Base-by-base conservation (phyloP, 2,797 vertebrate species). In the Gephyroberyx darwinii region DNA sequence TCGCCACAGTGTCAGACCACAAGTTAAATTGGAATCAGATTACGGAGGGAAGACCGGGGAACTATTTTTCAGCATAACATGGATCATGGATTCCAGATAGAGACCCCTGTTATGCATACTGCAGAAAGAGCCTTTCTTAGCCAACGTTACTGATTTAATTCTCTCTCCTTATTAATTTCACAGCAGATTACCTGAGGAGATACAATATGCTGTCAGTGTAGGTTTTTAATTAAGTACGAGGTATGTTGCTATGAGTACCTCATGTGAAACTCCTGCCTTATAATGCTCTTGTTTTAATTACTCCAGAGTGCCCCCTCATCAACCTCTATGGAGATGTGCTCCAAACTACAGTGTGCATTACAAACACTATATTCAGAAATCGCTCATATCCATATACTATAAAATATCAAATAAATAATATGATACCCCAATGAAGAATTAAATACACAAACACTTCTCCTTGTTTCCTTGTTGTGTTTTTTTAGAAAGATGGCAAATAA, bases 1-100 rank as follows among this genome's bases (percentile, higher is more conserved):
- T 77, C 86, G 77, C 88, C 75, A 71, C 83, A 81, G 90, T 92
- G 94, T 93, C 88, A 92, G 88, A 84, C 79, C 90, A 85, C 71
- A 91, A 91, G 90, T 92, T 82, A 94, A 94, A 95, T 93, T 95
- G 91, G 90, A 95, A 94, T 95, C 93, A 94, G 94, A 95, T 95
- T 94, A 92, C 41, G 69, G 73, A 69, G 76, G 84, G 43, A 37
- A 87, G 86, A 88, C 86, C 80, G 88, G 84, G 91, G 86, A 91
- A 91, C 82, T 89, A 85, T 94, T 92, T 93, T 89, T 86, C 83
- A 71, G 78, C 65, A 82, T 88, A 87, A 85, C 87, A 82, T 91
- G 90, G 92, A 94, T 93, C 89, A 88, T 77, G 75, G 81, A 74
- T 91, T 89, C 71, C 84, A 89, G 88, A 92, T 82, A 83, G 86